Evolutionary conservation across 2,888 invertebrate species (phyloP), one percentile per base, ranked within the genome.

Genomic region (Chrysolina oricalcia): DNA sequence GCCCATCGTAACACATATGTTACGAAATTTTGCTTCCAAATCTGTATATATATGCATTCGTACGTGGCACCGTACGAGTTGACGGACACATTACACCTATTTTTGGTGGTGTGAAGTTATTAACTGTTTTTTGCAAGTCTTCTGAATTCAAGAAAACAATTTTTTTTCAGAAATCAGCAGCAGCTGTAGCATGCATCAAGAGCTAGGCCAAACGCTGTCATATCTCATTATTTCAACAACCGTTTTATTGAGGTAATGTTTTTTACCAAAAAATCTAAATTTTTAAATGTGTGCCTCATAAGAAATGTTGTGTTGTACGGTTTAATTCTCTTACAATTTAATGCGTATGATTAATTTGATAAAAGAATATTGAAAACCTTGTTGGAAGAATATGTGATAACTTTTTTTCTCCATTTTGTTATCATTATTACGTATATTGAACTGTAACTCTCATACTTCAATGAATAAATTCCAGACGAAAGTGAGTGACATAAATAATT

Each of bases 191-290:
- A 63, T 63, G 19, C n/a, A 15, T 10, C n/a, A 46, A 1, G 43
- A 15, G 10, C 21, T 10, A 6, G 65, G 10, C 10, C 70, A 43
- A 56, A 17, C 4, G 43, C 23, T 27, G 15, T 19, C 2, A 19
- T 50, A 50, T 64, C 53, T 53, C n/a, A n/a, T n/a, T 17, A 43
- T 66, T 11, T 41, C 59, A n/a, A 41, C 35, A 43, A 27, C 41
- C 17, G 43, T 75, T 43, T 72, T 72, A 50, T 17, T 74, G 66
- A 78, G 78, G 78, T 78, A 78, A 75, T 78, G 74, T 72, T 75
- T 21, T 70, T 43, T 69, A 59, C 48, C 21, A 62, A 43, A 43
- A 72, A 64, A 62, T 48, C 43, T 70, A 77, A 48, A 62, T 66
- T 63, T 71, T 74, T 46, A 67, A 72, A 53, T 66, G 66, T 66